Conservation (phyloP, 2,113 vertebrate genomes). For the Pteronura brasiliensis region DNA sequence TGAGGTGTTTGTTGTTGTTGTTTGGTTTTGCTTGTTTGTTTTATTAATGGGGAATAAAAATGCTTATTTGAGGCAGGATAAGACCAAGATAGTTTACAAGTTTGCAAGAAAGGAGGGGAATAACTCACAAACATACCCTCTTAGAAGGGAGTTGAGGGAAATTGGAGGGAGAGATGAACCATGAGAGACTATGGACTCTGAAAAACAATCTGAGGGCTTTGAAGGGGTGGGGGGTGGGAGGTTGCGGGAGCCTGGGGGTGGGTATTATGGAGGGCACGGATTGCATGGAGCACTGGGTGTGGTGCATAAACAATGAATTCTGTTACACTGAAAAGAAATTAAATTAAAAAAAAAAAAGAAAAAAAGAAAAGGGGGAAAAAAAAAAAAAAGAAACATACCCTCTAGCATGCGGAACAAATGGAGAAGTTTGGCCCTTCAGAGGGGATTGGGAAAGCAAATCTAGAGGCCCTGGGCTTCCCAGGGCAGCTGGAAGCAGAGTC, state of each 20-base stretch:
- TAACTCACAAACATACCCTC: not conserved
- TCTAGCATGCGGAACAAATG: not conserved
- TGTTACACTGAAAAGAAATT: too few relatives aligned
- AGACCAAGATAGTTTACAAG: not conserved
- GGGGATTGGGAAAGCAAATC: not conserved
- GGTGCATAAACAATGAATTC: too few relatives aligned
- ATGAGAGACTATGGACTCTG: too few relatives aligned
- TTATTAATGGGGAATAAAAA: not conserved
- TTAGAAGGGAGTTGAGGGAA: too few relatives aligned
- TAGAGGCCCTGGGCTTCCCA: not conserved
- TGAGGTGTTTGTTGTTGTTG: not conserved
- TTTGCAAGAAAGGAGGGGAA: not conserved
- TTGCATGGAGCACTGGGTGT: too few relatives aligned
- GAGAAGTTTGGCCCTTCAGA: not conserved
- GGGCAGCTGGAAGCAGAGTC: not conserved
- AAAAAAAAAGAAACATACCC: not conserved
- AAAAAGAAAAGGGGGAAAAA: too few relatives aligned
- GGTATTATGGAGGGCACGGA: too few relatives aligned
- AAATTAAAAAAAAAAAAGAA: too few relatives aligned
- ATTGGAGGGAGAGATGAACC: too few relatives aligned
- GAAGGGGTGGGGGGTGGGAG: too few relatives aligned
- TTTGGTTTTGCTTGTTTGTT: not conserved
- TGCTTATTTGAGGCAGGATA: not conserved
- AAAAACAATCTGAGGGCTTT: too few relatives aligned
- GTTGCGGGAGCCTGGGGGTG: too few relatives aligned